A percentile compares a stretch with the other conserved stretches of the same genome.
These are phyloP conservation scores for Zaprionus africanus DNA, from an alignment of 1,140 invertebrate genomes.

Conservation along the genomic window DNA sequence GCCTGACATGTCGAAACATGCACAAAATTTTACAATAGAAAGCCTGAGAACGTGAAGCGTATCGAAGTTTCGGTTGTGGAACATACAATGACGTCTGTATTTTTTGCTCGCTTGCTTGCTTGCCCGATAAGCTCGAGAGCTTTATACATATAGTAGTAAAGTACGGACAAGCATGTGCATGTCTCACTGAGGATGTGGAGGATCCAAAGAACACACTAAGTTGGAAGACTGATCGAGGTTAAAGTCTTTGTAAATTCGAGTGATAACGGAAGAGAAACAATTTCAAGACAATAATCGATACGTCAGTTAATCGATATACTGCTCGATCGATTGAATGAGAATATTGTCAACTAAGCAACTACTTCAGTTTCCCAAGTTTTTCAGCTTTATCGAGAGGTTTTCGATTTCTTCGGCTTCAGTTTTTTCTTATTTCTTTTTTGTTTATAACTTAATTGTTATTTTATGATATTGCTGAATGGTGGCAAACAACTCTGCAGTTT, in stretches of 20 bases:
- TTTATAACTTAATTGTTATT: slow-evolving; percentile 32
- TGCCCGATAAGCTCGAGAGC: not conserved
- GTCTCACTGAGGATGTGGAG: not conserved
- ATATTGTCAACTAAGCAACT: not conserved
- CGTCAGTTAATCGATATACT: not conserved
- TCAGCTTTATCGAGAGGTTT: not conserved
- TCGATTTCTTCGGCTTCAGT: not conserved
- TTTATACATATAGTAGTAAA: not conserved
- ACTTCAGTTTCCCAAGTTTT: not conserved
- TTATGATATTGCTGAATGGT: slow-evolving; percentile 37
- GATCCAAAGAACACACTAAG: no score
- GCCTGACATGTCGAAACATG: slow-evolving; percentile 27
- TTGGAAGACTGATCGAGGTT: not conserved
- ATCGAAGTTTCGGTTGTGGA: slow-evolving; percentile 33
- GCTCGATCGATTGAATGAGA: not conserved
- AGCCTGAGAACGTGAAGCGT: slow-evolving; percentile 42
- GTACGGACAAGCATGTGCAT: not conserved
- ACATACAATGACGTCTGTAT: not conserved
- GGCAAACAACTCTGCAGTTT: slow-evolving; percentile 16
- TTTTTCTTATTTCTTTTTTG: slow-evolving; percentile 10
- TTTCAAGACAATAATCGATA: not conserved
- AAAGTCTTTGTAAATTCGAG: no score
- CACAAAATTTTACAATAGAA: slow-evolving; percentile 22
- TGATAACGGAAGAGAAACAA: no score
- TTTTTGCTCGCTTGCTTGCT: no score